Base-by-base conservation (phyloP, 2,797 vertebrate genomes). In the Gila robusta region DNA sequence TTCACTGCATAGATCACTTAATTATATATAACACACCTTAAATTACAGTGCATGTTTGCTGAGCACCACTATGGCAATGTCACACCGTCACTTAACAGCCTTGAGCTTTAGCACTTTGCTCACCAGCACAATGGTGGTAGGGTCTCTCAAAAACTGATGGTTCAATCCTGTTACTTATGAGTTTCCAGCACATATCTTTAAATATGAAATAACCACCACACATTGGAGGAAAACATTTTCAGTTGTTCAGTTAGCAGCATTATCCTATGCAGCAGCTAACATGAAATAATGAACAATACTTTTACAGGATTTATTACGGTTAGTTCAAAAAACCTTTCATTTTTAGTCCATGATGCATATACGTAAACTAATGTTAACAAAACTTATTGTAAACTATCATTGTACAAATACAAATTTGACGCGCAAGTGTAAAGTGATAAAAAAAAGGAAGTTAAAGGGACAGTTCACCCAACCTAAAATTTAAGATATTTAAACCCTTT, bases 1-100 rank as follows among this genome's bases (percentile, higher is more conserved):
- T 56, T 84, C 44, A 69, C 82, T 84, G 73, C 82, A 78, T 69
- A 78, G 73, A 84, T 78, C 73, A 44, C 74, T 84, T 78, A 78
- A 78, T 78, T 78, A 78, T 11, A 84, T 21, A 56, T 10, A 56
- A 11, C 56, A 62, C 59, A 39, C 41, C 23, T 52, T 76, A 39
- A 83, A 76, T 83, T 21, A 66, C 28, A 83, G 81, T 17, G 52
- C 32, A 16, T 26, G 39, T 59, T 35, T 73, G 37, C 37, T 62
- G 19, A 32, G 28, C 62, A 23, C 9, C 26, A 80, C 77, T 79
- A 66, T 44, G 17, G 6, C 0, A 0, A 23, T 32, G 39, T 74
- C 71, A 49, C 19, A 9, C 44, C 21, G 59, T 67, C 72, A 54
- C 32, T 5, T 8, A 21, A 28, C 26, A 39, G 72, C 62, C 70